Conservation (phyloP, 2,113 vertebrate species). For the Carettochelys insculpta region DNA sequence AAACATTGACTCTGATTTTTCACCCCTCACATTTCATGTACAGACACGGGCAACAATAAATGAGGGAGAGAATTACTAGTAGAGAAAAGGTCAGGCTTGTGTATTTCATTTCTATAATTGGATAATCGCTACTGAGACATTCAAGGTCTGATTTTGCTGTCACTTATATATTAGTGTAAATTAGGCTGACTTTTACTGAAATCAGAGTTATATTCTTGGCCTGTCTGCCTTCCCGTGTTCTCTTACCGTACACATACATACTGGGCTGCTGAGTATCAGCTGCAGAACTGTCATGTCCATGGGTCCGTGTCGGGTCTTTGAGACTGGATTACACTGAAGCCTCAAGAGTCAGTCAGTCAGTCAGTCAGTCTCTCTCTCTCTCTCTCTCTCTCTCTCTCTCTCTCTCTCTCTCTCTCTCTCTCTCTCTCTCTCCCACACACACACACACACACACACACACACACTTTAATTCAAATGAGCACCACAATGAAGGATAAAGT, state of each 20-base stretch:
- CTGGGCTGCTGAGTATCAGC: background rate
- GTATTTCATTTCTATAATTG: constrained; percentile 47
- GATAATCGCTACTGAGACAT: constrained; percentile 4
- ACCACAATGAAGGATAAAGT: background rate
- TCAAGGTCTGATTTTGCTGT: constrained; percentile 6
- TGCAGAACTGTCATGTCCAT: background rate
- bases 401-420: background rate
- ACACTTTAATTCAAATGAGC: too few species aligned
- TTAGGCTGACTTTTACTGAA: background rate
- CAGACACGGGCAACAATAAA: constrained; percentile 37
- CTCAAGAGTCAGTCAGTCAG: too few species aligned
- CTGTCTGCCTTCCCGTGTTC: background rate
- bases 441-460: background rate
- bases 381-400: background rate
- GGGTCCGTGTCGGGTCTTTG: background rate
- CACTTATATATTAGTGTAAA: background rate
- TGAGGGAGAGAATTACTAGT: constrained; percentile 25
- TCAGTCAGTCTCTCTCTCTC: background rate
- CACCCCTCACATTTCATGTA: constrained; percentile 41
- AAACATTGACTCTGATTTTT: constrained; percentile 16
- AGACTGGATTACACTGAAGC: background rate
- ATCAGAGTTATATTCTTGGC: background rate
- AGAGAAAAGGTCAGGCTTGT: background rate
- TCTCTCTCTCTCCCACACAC: too few species aligned
- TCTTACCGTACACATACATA: rapidly evolving